Percentiles rank a stretch among this genome's conserved stretches.
These are phyloP conservation scores for Diphyllodes magnificus DNA, from an alignment of 2,113 vertebrate genomes.

Conservation along the genomic window DNA sequence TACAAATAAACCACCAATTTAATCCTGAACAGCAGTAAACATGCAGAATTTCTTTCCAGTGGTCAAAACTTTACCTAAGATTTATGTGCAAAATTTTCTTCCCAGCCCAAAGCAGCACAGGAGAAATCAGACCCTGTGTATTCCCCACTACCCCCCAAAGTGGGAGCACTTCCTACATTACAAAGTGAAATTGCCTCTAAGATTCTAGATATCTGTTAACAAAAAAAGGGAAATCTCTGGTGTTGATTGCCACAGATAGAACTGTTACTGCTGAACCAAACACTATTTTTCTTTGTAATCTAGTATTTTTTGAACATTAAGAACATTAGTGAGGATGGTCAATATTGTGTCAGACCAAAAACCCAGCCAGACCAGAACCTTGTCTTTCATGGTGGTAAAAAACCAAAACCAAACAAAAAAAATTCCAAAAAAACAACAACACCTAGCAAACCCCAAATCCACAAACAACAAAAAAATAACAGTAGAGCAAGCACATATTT, in stretches of 20 bases:
- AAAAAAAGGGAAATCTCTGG: neutral
- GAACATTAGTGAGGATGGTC: neutral
- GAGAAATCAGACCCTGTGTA: neutral
- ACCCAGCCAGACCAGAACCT: neutral
- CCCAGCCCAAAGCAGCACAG: neutral
- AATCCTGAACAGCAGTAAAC: neutral
- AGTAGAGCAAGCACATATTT: neutral
- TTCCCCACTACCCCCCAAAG: accelerated
- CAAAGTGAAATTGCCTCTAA: neutral
- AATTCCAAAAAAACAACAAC: accelerated
- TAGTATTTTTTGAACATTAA: neutral
- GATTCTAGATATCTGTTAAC: neutral
- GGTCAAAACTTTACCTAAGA: neutral
- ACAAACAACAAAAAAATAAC: neutral
- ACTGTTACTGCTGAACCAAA: neutral
- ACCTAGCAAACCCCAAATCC: accelerated
- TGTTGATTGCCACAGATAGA: neutral
- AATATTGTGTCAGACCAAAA: neutral
- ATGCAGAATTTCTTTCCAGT: neutral
- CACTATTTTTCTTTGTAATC: neutral
- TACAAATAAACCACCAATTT: neutral
- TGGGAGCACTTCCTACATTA: neutral
- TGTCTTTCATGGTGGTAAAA: neutral
- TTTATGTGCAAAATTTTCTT: neutral
- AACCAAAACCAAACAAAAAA: neutral